phyloP scores from a whole-genome alignment of 2,113 vertebrate genomes.

The Rhabdomys dilectus region DNA sequence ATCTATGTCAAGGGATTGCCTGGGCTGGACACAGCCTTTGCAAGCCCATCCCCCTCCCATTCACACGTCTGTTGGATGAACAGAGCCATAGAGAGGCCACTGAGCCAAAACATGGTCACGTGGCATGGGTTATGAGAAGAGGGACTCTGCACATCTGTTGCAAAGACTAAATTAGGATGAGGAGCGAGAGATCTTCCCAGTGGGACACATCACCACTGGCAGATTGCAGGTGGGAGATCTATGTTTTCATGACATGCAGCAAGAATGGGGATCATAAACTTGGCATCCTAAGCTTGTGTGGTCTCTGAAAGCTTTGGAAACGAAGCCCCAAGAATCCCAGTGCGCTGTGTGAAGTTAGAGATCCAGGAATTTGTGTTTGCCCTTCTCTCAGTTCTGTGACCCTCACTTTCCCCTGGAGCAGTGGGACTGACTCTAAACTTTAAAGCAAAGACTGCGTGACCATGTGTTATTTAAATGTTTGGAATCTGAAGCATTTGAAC shows the following conservation, averaged over 20 bases:
- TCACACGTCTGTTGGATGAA: background rate
- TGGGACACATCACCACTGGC: background rate
- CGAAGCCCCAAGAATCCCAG: background rate
- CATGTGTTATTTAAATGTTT: background rate
- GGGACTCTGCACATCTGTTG: background rate
- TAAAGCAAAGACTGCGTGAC: background rate
- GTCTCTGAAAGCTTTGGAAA: background rate
- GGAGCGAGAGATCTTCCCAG: background rate
- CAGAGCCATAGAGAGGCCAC: background rate
- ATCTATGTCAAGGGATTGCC: background rate
- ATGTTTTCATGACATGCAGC: background rate
- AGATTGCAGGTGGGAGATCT: background rate
- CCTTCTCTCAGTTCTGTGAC: accelerated
- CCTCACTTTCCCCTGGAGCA: background rate
- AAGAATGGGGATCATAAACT: background rate
- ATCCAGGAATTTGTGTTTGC: background rate
- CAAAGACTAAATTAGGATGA: background rate
- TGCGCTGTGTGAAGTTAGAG: background rate
- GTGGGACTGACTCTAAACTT: background rate
- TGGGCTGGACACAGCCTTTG: background rate
- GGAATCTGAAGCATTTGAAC: background rate
- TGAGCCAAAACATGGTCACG: background rate
- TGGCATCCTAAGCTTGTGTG: background rate
- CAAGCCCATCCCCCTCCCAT: background rate
- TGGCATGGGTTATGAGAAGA: background rate